phyloP scores from a whole-genome alignment of 2,113 vertebrate species.

The Cololabis saira region DNA sequence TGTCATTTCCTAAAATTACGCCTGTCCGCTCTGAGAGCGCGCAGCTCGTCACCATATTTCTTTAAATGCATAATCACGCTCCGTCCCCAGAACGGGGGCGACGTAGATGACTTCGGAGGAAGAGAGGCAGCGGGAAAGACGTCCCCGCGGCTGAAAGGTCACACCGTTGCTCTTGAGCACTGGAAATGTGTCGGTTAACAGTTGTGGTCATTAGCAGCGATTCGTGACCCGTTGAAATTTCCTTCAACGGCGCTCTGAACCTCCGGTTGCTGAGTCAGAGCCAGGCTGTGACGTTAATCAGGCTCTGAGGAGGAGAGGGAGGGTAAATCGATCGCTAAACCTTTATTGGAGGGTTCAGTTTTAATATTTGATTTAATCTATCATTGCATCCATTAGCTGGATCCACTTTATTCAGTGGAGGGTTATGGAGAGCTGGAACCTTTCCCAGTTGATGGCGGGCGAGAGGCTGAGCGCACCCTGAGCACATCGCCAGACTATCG shows the following conservation, averaged over 20 bases:
- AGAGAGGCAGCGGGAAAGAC: slow-evolving; percentile 47
- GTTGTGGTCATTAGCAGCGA: slow-evolving; percentile 61
- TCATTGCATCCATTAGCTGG: slow-evolving; percentile 6
- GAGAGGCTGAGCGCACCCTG: not conserved
- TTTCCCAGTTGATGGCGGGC: not conserved
- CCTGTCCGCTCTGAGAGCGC: not conserved
- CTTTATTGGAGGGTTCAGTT: slow-evolving; percentile 21
- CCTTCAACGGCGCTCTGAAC: slow-evolving; percentile 36
- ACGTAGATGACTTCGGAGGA: slow-evolving; percentile 13
- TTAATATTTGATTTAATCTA: slow-evolving; percentile 16
- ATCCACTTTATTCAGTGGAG: not conserved
- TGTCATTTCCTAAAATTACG: slow-evolving; percentile 32
- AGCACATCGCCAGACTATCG: not conserved
- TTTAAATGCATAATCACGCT: slow-evolving; percentile 13
- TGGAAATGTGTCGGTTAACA: slow-evolving; percentile 55
- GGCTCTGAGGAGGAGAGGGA: not conserved
- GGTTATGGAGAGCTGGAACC: not conserved
- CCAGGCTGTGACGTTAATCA: slow-evolving; percentile 37
- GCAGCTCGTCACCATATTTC: slow-evolving; percentile 1
- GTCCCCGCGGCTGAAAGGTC: slow-evolving; percentile 63
- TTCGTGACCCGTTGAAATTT: slow-evolving; percentile 53
- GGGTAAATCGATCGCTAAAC: slow-evolving; percentile 20
- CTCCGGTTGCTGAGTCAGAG: slow-evolving; percentile 23
- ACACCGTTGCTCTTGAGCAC: slow-evolving; percentile 40
- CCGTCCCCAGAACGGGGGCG: slow-evolving; percentile 23